Percentiles rank a stretch among this genome's conserved stretches.
These are phyloP conservation scores for Chrysina gloriosa DNA, from an alignment of 2,888 invertebrate genomes.

Conservation along the genomic window DNA sequence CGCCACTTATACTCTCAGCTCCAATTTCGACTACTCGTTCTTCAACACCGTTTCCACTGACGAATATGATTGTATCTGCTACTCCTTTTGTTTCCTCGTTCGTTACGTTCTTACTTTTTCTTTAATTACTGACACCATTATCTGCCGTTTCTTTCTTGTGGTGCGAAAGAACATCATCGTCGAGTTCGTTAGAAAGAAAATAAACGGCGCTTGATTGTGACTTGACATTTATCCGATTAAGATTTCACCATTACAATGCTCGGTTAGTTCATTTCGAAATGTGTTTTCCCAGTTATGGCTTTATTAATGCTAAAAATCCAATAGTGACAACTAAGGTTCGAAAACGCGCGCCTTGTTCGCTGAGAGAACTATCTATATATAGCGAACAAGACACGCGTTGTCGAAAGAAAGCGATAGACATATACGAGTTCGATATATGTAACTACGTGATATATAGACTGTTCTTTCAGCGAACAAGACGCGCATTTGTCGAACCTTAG, in stretches of 20 bases:
- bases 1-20: constrained; percentile 20
- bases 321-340: too few species aligned
- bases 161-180: neutral
- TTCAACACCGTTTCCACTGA: constrained; percentile 8
- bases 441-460: too few species aligned
- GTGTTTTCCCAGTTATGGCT: too few species aligned
- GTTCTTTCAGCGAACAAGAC: too few species aligned
- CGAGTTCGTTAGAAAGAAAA: constrained; percentile 5
- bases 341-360: too few species aligned
- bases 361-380: too few species aligned
- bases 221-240: constrained; percentile 11
- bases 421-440: too few species aligned
- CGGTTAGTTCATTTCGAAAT: too few species aligned
- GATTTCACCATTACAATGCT: neutral
- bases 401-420: too few species aligned
- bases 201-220: constrained; percentile 17
- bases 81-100: constrained; percentile 24
- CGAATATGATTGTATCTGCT: constrained; percentile 25
- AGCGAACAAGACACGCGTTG: too few species aligned
- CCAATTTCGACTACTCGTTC: constrained; percentile 26
- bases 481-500: too few species aligned
- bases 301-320: too few species aligned
- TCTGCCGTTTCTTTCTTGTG: neutral
- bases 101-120: constrained; percentile 7
- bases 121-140: constrained; percentile 28